Evolutionary conservation across 92 coral and sea anemone genomes (phyloP), one percentile per base, ranked within the genome.

Genomic region (Siderastrea siderea): DNA sequence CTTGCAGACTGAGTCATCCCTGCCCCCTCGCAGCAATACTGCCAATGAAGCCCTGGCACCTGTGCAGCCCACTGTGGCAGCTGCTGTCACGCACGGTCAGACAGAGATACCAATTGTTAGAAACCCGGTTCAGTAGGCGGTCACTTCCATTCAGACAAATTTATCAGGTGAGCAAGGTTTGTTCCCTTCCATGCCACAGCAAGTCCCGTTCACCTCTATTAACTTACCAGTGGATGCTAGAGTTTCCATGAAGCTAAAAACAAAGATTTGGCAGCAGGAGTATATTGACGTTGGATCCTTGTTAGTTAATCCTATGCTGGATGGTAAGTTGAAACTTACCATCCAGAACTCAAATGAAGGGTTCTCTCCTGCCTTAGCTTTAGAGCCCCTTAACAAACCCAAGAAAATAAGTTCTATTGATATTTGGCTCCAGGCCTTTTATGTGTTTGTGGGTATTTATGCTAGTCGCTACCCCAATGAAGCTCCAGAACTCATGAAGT

Each of bases 391-490:
- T 1, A 79, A 57, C 52, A 78, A 61, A 68, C 68, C 90, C 6
- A 78, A 78, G 75, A 79, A 74, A 19, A 76, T 81, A 53, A 57
- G 50, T 16, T 57, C 83, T 8, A 88, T 92, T 16, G 89, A 77
- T 64, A 59, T 71, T 70, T 92, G 92, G 92, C 54, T 89, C 44
- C 66, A 83, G n/a, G 92, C 92, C 53, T 88, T 92, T 63, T 83
- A 83, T 1, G 81, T 77, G 14, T 88, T 53, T 79, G 84, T 65
- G 49, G 92, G 86, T 11, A 65, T 83, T 54, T 92, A 68, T 49
- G 79, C 91, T 7, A 68, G 51, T 57, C 78, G 72, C 26, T 64
- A 75, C 63, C 86, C 87, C 15, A 48, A 64, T 8, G 86, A 83
- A 65, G 91, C 75, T 49, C 84, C 92, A 1, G 82, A 61, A 11